Evolutionary conservation across 2,797 vertebrate genomes (phyloP).

Genomic region (Syndactyla subalaris): DNA sequence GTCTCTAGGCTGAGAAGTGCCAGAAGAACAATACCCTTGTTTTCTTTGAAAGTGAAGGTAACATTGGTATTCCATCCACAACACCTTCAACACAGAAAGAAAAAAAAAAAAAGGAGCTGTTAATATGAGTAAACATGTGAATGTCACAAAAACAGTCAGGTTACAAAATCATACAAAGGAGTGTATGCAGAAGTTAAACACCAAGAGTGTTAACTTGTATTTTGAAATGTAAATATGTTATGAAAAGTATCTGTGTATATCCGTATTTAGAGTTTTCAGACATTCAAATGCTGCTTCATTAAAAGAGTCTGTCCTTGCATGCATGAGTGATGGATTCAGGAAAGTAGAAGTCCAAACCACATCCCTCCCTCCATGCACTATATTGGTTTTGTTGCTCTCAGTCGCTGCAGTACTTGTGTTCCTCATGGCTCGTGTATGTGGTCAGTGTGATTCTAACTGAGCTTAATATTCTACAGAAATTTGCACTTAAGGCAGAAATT

Average conservation of each 20-base stretch:
- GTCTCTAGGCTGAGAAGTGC: background rate
- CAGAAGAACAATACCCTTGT: background rate
- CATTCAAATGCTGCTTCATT: background rate
- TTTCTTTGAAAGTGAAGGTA: background rate
- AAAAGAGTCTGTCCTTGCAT: background rate
- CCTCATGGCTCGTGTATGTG: fast-evolving
- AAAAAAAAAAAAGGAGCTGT: fast-evolving
- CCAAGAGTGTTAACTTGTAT: background rate
- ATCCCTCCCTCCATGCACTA: fast-evolving
- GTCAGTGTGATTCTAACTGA: background rate
- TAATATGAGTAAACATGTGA: background rate
- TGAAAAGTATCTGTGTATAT: fast-evolving
- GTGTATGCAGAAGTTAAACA: background rate
- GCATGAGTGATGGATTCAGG: background rate
- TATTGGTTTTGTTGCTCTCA: background rate
- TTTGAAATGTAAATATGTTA: background rate
- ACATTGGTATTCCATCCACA: background rate
- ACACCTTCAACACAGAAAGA: background rate
- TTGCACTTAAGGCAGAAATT: background rate
- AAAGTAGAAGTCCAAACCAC: background rate
- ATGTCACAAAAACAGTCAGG: background rate
- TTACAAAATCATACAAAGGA: background rate
- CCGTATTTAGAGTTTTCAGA: background rate
- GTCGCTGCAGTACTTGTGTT: fast-evolving
- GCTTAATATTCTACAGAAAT: background rate